Evolutionary conservation across 1,140 invertebrate species (phyloP).

Genomic region (Drosophila pachea): DNA sequence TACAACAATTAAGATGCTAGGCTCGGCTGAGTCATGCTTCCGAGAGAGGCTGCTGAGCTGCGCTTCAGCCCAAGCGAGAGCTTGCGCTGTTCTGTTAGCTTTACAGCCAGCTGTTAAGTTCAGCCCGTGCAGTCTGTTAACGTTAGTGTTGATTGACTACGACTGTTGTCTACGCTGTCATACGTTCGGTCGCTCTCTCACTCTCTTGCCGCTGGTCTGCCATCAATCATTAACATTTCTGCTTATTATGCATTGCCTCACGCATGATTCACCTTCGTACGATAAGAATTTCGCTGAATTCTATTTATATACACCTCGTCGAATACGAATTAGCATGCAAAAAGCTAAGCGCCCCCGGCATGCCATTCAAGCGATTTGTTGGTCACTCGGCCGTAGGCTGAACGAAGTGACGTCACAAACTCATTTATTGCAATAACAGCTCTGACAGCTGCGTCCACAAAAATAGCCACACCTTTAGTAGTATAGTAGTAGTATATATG

Average conservation of each 20-base stretch:
- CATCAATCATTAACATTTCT: constrained; percentile 25
- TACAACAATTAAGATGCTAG: constrained; percentile 10
- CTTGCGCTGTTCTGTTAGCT: background rate
- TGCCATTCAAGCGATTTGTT: constrained; percentile 24
- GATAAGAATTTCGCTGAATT: constrained; percentile 32
- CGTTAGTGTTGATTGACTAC: too few relatives aligned
- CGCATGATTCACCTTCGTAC: constrained; percentile 61
- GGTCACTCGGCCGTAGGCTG: constrained; percentile 37
- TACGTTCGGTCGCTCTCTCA: background rate
- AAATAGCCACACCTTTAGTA: background rate
- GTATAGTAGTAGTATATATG: background rate
- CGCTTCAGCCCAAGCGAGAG: background rate
- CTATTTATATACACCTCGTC: constrained; percentile 19
- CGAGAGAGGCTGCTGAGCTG: background rate
- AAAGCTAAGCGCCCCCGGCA: constrained; percentile 17
- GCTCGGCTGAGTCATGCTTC: constrained; percentile 15
- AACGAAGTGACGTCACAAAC: constrained; percentile 50
- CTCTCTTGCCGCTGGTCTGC: too few relatives aligned
- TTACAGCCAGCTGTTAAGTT: constrained; percentile 3
- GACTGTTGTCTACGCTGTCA: background rate
- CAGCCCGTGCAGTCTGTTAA: background rate
- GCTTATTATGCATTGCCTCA: constrained; percentile 36
- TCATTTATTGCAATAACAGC: constrained; percentile 18
- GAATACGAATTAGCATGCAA: constrained; percentile 39
- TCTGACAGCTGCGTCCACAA: constrained; percentile 14